Base-by-base conservation (phyloP, 2,797 vertebrate species). In the Danio aesculapii region DNA sequence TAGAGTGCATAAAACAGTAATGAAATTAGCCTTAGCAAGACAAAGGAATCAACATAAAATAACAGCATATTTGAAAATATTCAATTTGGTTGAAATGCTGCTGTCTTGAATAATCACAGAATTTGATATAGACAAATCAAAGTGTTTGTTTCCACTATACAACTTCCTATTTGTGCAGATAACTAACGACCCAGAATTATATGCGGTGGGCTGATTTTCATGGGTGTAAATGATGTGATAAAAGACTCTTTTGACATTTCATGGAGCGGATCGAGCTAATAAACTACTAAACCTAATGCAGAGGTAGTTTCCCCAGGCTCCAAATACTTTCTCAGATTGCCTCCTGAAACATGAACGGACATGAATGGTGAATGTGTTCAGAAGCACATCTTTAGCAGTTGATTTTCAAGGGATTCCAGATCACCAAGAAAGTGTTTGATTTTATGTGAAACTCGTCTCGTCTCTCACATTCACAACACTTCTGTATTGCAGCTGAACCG, bases 301-400 rank as follows among this genome's bases (percentile, higher is more conserved):
- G 5, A 77, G 49, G 11, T 6, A 71, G 30, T 67, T 77, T 69
- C 79, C 77, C 17, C 49, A 61, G 75, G 76, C 66, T 52, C 8
- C 47, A 46, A 61, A 86, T 85, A 83, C 71, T 81, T 86, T 78
- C 53, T 53, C 50, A 44, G 55, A 81, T 79, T 50, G 49, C 17
- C 62, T 76, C 41, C 71, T 62, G 21, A 83, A 83, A 85, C 86
- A 79, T 83, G 84, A 86, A 62, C 46, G n/a, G 66, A 44, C 84
- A 84, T 77, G 84, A 82, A 82, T 16, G 41, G 30, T 75, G 50
- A 63, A 82, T 61, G 57, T 69, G 61, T 68, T 41, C 16, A 9
- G 19, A 49, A 52, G 53, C 43, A 59, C 63, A 74, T 75, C 50
- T 67, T 72, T 12, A 72, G 46, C 14, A 63, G 58, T 50, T 47